Conservation (phyloP, 2,113 vertebrate genomes). For the Prietella phreatophila region DNA sequence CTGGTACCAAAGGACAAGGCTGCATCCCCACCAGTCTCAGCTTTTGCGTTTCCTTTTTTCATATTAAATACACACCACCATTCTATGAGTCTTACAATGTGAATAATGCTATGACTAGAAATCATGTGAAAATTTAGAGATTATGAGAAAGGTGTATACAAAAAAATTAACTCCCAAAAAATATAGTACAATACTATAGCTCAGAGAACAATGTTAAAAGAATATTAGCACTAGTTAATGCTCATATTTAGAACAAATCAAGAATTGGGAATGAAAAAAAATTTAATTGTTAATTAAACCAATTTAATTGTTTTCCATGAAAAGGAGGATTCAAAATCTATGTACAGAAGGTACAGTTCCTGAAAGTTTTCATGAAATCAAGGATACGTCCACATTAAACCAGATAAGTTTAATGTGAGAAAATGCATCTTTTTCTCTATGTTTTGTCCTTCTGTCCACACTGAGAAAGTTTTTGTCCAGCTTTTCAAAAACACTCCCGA, state of each 20-base stretch:
- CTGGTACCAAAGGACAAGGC: not conserved
- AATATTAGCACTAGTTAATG: not conserved
- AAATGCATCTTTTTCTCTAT: no score
- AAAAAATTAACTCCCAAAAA: not conserved
- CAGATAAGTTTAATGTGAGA: no score
- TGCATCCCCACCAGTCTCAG: not conserved
- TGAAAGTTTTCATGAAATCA: not conserved
- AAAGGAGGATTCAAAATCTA: not conserved
- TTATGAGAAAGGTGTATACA: not conserved
- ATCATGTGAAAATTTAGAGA: not conserved
- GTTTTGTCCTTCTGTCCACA: no score
- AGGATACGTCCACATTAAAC: no score
- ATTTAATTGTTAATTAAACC: no score
- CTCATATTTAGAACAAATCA: not conserved
- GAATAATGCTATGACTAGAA: not conserved
- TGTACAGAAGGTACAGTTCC: not conserved
- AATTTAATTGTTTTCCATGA: not conserved
- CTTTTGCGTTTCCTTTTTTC: not conserved
- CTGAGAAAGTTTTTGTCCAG: no score
- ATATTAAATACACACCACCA: not conserved
- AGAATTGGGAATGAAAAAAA: not conserved
- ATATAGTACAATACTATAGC: not conserved
- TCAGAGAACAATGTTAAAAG: not conserved
- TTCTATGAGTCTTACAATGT: not conserved
- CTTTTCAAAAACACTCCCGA: no score